phyloP scores from a whole-genome alignment of 2,797 vertebrate genomes.

The Picus viridis region DNA sequence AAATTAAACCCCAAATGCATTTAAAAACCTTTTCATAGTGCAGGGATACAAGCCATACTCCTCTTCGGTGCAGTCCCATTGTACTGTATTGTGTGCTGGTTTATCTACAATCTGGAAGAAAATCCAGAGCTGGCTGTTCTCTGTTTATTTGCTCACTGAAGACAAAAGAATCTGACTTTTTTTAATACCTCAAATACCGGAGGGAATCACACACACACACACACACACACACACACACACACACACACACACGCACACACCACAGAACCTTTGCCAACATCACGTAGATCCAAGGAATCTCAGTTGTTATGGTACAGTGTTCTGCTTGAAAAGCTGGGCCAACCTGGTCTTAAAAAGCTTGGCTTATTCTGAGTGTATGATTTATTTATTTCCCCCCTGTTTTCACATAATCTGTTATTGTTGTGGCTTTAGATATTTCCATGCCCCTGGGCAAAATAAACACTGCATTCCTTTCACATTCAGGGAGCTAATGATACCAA shows the following conservation, averaged over 20 bases:
- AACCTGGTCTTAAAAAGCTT: not conserved
- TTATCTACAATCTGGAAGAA: not conserved
- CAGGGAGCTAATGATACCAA: not conserved
- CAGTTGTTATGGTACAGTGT: not conserved
- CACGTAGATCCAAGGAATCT: fast-evolving
- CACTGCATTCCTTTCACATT: not conserved
- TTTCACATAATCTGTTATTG: not conserved
- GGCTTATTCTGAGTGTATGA: not conserved
- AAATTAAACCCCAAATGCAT: not conserved
- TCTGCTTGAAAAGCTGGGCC: not conserved
- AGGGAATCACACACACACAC: not conserved
- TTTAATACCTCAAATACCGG: not conserved
- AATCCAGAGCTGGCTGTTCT: not conserved
- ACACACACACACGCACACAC: fast-evolving
- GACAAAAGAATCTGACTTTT: not conserved
- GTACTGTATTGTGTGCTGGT: not conserved
- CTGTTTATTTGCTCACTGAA: not conserved
- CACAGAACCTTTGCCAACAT: not conserved
- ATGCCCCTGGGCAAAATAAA: not conserved
- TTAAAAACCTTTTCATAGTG: not conserved
- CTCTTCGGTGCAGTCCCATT: not conserved
- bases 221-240: fast-evolving
- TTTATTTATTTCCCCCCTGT: not conserved
- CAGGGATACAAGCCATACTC: not conserved
- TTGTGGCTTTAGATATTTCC: not conserved